A percentile compares a stretch with the other conserved stretches of the same genome.
Conservation (phyloP, 2,113 vertebrate genomes). For the Triplophysa dalaica region DNA sequence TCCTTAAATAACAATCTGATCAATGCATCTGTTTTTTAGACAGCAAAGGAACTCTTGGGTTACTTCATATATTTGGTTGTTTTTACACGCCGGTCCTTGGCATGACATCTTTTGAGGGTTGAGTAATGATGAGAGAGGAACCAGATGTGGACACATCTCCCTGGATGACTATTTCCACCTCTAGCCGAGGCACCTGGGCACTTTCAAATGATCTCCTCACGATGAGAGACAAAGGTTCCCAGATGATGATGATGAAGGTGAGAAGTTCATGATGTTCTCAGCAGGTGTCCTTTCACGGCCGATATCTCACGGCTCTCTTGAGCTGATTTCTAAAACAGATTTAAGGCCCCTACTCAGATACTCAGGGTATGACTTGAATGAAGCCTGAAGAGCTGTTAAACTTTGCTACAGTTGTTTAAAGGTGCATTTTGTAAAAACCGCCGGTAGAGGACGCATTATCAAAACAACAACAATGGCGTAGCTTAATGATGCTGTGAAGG, state of each 20-base stretch:
- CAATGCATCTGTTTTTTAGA: background rate
- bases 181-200: background rate
- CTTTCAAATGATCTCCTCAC: conserved; percentile 50
- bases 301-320: conserved; percentile 42
- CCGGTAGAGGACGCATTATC: too few relatives aligned
- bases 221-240: conserved; percentile 48
- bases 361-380: too few relatives aligned
- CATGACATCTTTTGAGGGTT: background rate
- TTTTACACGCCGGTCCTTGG: background rate
- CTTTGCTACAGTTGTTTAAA: too few relatives aligned
- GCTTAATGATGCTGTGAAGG: too few relatives aligned
- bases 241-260: conserved; percentile 33
- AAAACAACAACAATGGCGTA: too few relatives aligned
- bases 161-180: conserved; percentile 19
- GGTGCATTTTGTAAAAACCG: too few relatives aligned
- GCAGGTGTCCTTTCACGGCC: conserved; percentile 57
- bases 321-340: conserved; percentile 52
- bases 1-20: background rate
- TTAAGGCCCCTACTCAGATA: background rate
- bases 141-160: background rate
- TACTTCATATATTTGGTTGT: conserved; percentile 12
- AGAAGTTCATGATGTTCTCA: conserved; percentile 50
- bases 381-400: too few relatives aligned
- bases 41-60: background rate
- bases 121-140: conserved; percentile 21